Percentiles rank a stretch among this genome's conserved stretches.
These are phyloP conservation scores for Agelaius tricolor DNA, from an alignment of 2,113 vertebrate genomes.

Conservation along the genomic window DNA sequence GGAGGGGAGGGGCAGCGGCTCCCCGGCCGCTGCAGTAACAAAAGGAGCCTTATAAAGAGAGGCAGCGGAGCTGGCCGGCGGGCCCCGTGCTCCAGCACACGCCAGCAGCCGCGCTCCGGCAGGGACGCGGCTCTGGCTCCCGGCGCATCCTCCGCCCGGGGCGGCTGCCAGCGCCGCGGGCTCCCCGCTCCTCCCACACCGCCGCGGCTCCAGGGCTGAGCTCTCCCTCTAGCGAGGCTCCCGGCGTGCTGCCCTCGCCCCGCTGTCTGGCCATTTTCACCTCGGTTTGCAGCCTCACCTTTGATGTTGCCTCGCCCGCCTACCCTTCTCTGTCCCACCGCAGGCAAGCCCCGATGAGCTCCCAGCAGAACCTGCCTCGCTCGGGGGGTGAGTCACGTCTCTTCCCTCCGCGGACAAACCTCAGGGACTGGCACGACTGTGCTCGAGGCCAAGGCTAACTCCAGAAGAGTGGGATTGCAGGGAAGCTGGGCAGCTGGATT, in stretches of 20 bases:
- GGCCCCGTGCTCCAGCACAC: not conserved
- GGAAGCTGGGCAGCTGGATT: not conserved
- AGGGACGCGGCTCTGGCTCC: not conserved
- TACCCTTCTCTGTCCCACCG: not conserved
- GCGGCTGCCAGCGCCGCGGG: not conserved
- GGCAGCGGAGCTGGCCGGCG: not conserved
- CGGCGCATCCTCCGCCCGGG: not conserved
- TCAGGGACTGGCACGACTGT: not conserved
- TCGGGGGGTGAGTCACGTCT: not conserved
- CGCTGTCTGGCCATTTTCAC: rapidly evolving
- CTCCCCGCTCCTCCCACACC: not conserved
- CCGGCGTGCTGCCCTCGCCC: not conserved
- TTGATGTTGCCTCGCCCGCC: not conserved
- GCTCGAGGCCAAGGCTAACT: not conserved
- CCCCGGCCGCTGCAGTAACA: not conserved
- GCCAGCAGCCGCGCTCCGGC: not conserved
- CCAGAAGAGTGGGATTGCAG: not conserved
- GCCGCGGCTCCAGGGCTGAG: not conserved
- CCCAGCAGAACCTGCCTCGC: not conserved
- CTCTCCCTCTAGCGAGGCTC: slow-evolving; percentile 6
- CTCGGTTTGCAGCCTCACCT: not conserved
- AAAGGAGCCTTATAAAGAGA: slow-evolving; percentile 12
- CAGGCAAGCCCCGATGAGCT: not conserved
- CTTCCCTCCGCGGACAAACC: not conserved
- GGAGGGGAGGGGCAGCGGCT: not conserved